Evolutionary conservation across 2,797 vertebrate genomes (phyloP).

Genomic region (Botia almorhae): DNA sequence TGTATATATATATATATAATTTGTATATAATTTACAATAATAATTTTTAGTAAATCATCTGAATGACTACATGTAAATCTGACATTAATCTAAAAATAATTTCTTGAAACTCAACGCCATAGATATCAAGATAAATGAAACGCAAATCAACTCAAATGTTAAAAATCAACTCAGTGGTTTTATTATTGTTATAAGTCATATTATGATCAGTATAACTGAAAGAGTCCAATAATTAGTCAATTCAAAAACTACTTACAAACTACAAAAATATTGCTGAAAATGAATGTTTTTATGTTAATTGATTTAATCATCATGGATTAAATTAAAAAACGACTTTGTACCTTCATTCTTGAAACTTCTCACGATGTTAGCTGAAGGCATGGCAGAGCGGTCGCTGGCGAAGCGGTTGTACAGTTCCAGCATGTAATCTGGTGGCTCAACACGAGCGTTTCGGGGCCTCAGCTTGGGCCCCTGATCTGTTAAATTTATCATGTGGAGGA

Average conservation of each 20-base stretch:
- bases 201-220: background rate
- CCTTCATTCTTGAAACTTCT: conserved; percentile 96
- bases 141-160: background rate
- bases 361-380: conserved; percentile 87
- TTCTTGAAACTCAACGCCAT: background rate
- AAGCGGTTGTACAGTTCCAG: conserved; percentile 92
- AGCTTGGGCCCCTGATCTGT: conserved; percentile 80
- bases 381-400: conserved; percentile 81
- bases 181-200: background rate
- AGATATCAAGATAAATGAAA: background rate
- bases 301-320: background rate
- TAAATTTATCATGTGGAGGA: conserved; percentile 89
- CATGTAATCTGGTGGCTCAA: conserved; percentile 93
- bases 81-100: background rate
- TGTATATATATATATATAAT: too few relatives aligned
- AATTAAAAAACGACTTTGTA: conserved; percentile 55
- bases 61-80: background rate
- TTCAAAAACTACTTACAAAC: background rate
- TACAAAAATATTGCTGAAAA: background rate
- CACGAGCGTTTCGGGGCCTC: conserved; percentile 67
- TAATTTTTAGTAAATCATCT: background rate
- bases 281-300: too few relatives aligned
- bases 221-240: background rate
- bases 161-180: background rate
- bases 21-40: background rate